Evolutionary conservation across 35 echinoderm and acorn worm genomes (phyloP).

Genomic region (Apostichopus parvimensis): DNA sequence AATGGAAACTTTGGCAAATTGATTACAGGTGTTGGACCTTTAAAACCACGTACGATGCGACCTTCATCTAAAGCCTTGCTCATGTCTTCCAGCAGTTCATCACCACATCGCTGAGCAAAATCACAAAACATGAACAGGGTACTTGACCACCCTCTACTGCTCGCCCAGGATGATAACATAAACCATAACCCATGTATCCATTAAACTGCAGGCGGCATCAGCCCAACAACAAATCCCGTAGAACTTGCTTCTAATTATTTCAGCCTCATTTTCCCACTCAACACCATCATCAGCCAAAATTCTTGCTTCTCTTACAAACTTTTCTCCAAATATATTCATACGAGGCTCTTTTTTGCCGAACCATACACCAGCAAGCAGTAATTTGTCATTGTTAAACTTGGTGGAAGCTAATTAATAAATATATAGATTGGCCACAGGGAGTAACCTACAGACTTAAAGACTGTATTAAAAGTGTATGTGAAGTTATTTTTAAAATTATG

Average conservation of each 20-base stretch:
- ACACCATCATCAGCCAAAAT: constrained; percentile 6
- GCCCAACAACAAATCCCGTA: constrained; percentile 12
- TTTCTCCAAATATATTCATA: constrained; percentile 57
- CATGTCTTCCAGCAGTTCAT: constrained; percentile 70
- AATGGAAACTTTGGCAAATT: constrained; percentile 54
- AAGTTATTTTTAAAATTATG: constrained; percentile 10
- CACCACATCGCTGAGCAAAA: constrained; percentile 49
- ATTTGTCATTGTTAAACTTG: constrained; percentile 49
- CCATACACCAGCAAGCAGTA: constrained; percentile 54
- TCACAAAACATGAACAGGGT: constrained; percentile 60
- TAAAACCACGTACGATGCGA: constrained; percentile 20
- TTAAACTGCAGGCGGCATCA: constrained; percentile 51
- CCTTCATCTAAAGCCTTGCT: constrained; percentile 32
- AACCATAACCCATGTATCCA: constrained; percentile 66
- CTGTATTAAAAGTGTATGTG: constrained; percentile 44
- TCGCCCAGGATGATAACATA: constrained; percentile 26
- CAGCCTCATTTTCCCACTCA: neutral
- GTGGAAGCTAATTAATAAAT: constrained; percentile 61
- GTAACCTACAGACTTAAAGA: constrained; percentile 6
- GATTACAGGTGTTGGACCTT: constrained; percentile 62
- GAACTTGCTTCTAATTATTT: neutral
- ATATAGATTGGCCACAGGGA: constrained; percentile 58
- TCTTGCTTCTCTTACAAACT: constrained; percentile 1
- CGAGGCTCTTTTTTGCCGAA: constrained; percentile 38
- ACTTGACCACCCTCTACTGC: constrained; percentile 41